These are phyloP conservation scores for Charanyca ferruginea DNA, from an alignment of 2,888 invertebrate genomes.

Conservation along the genomic window DNA sequence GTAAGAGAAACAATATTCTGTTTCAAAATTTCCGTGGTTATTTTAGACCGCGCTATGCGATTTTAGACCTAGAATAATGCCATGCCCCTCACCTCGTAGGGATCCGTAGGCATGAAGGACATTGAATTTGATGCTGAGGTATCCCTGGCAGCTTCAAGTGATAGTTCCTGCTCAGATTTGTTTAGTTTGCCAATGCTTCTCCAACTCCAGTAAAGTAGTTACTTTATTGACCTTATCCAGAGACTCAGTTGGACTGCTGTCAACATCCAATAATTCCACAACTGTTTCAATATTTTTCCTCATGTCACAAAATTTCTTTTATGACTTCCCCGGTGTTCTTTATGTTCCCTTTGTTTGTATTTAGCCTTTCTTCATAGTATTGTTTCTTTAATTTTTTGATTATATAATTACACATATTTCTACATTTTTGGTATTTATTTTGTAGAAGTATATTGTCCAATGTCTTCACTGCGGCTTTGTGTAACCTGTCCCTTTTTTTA, in stretches of 20 bases:
- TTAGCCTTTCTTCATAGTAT: not conserved
- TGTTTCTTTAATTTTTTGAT: not conserved
- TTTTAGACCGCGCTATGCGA: not conserved
- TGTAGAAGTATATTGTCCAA: not conserved
- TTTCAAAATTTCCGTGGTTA: constrained; percentile 3
- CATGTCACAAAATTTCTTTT: constrained; percentile 1
- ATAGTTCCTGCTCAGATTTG: not conserved
- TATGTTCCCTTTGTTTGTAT: not conserved
- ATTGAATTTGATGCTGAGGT: not conserved
- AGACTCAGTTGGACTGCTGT: no score
- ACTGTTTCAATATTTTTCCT: no score
- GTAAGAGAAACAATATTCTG: no score
- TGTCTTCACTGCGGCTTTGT: not conserved
- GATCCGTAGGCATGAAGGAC: not conserved
- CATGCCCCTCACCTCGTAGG: not conserved
- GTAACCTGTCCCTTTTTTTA: no score
- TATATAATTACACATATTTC: not conserved
- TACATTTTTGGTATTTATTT: not conserved
- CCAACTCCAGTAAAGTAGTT: not conserved
- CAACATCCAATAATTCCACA: not conserved
- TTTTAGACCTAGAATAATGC: not conserved
- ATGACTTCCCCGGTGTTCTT: not conserved
- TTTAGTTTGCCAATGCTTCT: not conserved
- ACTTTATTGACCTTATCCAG: no score
- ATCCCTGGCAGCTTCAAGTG: no score